Conservation (phyloP, 1,140 invertebrate species). For the Eumaeus atala region DNA sequence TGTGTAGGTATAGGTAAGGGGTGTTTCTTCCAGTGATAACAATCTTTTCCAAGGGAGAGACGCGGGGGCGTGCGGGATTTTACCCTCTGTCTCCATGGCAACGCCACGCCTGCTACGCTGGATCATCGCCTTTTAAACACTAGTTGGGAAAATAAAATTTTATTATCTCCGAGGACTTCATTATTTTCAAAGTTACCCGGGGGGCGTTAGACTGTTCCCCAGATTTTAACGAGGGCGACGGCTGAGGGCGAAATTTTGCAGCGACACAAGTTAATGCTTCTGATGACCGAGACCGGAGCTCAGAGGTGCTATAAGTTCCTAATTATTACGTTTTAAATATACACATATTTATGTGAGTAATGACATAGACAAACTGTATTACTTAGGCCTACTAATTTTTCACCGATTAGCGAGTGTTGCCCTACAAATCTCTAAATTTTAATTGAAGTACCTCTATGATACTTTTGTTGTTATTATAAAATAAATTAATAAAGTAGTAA, state of each 20-base stretch:
- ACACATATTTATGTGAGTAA: too few species aligned
- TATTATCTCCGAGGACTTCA: conserved; percentile 64
- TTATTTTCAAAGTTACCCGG: conserved; percentile 56
- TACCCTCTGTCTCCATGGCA: conserved; percentile 49
- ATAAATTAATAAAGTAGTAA: too few species aligned
- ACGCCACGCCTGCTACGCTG: conserved; percentile 50
- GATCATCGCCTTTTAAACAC: conserved; percentile 64
- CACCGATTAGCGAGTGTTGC: too few species aligned
- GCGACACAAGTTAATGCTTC: conserved; percentile 25
- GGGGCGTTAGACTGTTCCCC: conserved; percentile 34
- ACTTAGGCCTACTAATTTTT: too few species aligned
- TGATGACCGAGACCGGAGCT: conserved; percentile 6
- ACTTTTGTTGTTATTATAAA: too few species aligned
- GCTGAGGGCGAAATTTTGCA: conserved; percentile 36
- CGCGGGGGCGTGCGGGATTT: conserved; percentile 57
- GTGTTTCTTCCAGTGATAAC: conserved; percentile 63
- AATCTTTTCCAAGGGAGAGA: conserved; percentile 54
- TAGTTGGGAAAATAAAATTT: conserved; percentile 68
- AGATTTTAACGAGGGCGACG: conserved; percentile 45
- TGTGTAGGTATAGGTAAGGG: conserved; percentile 56
- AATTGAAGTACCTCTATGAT: too few species aligned
- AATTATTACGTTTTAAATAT: too few species aligned
- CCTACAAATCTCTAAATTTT: too few species aligned
- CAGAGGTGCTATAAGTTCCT: too few species aligned
- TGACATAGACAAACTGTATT: too few species aligned